These are phyloP conservation scores for Catostomus latipinnis DNA, from an alignment of 2,797 vertebrate genomes.

Conservation along the genomic window DNA sequence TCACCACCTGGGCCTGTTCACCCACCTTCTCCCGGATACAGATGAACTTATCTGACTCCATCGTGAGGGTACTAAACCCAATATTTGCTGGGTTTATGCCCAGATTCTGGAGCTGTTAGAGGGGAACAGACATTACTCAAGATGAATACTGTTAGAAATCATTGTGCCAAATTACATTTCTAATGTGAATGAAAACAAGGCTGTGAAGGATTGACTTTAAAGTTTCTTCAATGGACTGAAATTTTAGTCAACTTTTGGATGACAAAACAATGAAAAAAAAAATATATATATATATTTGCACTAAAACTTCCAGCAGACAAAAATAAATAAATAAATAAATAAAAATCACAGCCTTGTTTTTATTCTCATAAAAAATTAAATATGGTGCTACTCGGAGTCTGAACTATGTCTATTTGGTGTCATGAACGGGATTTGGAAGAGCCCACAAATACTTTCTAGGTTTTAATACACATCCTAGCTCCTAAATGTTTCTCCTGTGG, in stretches of 20 bases:
- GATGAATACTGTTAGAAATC: neutral
- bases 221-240: no score
- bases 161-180: neutral
- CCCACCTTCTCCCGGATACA: constrained; percentile 99
- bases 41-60: constrained; percentile 99
- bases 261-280: no score
- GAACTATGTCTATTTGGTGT: no score
- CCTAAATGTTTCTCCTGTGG: neutral
- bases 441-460: neutral
- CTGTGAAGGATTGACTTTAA: no score
- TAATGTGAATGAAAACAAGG: no score
- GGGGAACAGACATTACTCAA: constrained; percentile 24
- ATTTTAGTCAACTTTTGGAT: no score
- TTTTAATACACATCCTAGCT: neutral
- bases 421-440: neutral
- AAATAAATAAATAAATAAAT: no score
- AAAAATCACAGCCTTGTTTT: no score
- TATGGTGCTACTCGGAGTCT: neutral
- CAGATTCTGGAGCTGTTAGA: constrained; percentile 94
- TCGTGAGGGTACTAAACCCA: constrained; percentile 98
- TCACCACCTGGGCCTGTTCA: constrained; percentile 98
- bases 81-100: constrained; percentile 99
- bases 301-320: no score
- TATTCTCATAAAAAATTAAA: no score
- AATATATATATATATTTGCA: no score